phyloP scores from a whole-genome alignment of 2,888 invertebrate genomes.

The Atethmia centrago region DNA sequence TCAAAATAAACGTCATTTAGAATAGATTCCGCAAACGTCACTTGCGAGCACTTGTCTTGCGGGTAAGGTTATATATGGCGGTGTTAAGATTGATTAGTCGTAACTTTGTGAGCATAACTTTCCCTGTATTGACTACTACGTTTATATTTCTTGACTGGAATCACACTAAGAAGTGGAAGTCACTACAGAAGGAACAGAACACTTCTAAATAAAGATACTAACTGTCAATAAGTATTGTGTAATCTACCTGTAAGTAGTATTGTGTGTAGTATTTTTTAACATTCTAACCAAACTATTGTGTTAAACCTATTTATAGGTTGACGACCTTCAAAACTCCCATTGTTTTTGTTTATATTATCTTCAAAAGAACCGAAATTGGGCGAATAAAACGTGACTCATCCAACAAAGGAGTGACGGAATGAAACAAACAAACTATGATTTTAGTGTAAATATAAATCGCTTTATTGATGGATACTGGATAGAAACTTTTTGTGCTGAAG shows the following conservation, averaged over 20 bases:
- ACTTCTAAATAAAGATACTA: slow-evolving; percentile 1
- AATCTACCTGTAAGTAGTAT: slow-evolving; percentile 34
- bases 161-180: slow-evolving; percentile 94
- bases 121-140: slow-evolving; percentile 91
- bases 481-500: neutral
- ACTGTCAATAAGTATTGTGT: slow-evolving; percentile 34
- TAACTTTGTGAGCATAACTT: slow-evolving; percentile 92
- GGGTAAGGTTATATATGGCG: slow-evolving; percentile 86
- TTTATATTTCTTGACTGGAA: slow-evolving; percentile 94
- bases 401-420: too few relatives aligned
- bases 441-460: too few relatives aligned
- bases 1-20: slow-evolving; percentile 6
- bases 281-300: neutral
- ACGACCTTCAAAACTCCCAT: neutral
- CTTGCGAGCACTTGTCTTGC: slow-evolving; percentile 30
- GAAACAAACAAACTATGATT: too few relatives aligned
- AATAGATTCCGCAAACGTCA: slow-evolving; percentile 36
- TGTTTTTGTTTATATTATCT: neutral
- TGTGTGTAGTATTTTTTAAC: neutral
- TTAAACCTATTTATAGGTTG: slow-evolving; percentile 15
- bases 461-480: too few relatives aligned
- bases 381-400: neutral
- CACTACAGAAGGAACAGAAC: slow-evolving; percentile 75
- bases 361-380: neutral
- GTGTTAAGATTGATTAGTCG: slow-evolving; percentile 87